Evolutionary conservation across 2,888 invertebrate genomes (phyloP), one percentile per base, ranked within the genome.

Genomic region (Drosophila lacicola): DNA sequence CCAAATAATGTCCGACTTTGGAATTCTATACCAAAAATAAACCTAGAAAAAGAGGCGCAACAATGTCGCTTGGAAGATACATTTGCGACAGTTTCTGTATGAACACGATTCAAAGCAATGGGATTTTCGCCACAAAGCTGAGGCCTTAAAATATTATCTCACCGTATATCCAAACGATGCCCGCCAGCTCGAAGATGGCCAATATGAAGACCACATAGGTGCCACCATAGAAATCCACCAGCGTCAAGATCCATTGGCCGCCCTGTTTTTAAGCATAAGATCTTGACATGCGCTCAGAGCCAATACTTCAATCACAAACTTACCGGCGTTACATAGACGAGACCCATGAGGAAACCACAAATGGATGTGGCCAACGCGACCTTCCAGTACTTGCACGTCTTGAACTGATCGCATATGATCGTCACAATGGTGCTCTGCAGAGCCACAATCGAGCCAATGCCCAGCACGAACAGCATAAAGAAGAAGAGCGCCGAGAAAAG

Each of bases 401-500:
- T 95, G 87, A 95, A 95, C 49, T 95, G 93, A 89, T 97, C 96
- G 82, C 94, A 93, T 60, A 96, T 91, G 5, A 95, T 94, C 0
- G 95, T 95, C 87, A 96, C 95, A 66, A 95, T 93, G 33, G 95
- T 94, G 13, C 95, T 95, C 70, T 95, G 94, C 10, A 96, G 93
- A 0, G 96, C 96, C 33, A 96, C 95, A 6, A 95, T 94, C 57
- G 96, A 96, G 2, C 97, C 97, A 17, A 96, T 93, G 11, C 96
- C 97, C 67, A 97, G 93, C 2, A 96, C 95, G 67, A 95, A 94
- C 92, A 97, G 93, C 97, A 97, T 97, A 80, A 96, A 93, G 93
- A 97, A 97, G 93, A 97, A 97, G 13, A 96, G 91, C 4, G 96
- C 95, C 0, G 96, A 93, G 91, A 96, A 97, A 34, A 96, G 90